Base-by-base conservation (phyloP, 1,140 invertebrate species). In the Branchinecta lynchi region DNA sequence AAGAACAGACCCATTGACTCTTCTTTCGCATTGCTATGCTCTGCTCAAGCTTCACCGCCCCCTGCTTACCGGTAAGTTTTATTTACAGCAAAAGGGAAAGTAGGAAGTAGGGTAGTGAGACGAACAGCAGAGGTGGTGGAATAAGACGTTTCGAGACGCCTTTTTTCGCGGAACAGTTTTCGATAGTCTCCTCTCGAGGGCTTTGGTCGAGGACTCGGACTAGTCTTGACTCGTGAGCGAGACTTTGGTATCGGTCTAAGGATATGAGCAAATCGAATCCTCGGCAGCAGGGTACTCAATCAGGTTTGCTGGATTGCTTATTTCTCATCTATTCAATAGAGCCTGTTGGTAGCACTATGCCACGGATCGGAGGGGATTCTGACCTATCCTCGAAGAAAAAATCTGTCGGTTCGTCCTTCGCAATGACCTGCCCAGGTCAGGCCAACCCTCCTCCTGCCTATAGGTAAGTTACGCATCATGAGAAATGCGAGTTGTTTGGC, bases 321-420 rank as follows among this genome's bases (percentile, higher is more conserved):
- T 67, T 70, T 71, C 12, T 44, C 32, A 9, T 67, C 12, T 43
- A 45, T 43, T 21, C 21, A 45, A 17, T 45, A 76, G 75, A 76
- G 69, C 75, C 75, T 5, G 72, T 75, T 60, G 74, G 75, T 32
- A 76, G 75, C 69, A 73, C 75, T 60, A 71, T 70, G 10, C 75
- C 75, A 15, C 74, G 74, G 68, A 32, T 32, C 32, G 32, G 32
- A 1, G 46, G 15, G 66, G 66, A 44, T 67, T 44, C 66, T 44
- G 17, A 43, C 45, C 66, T 67, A 17, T 17, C 66, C 32, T 44
- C 20, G 43, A 43, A 21, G 15, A 12, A 43, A n/a, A 8, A 44
- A 44, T 67, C n/a, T 8, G 8, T 7, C 3, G 45, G 17, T 67
- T n/a, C 10, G n/a, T 67, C 17, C 32, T 67, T 20, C 32, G 60